These are phyloP conservation scores for Lordiphosa fenestrarum DNA, from an alignment of 2,888 invertebrate genomes.

Conservation along the genomic window DNA sequence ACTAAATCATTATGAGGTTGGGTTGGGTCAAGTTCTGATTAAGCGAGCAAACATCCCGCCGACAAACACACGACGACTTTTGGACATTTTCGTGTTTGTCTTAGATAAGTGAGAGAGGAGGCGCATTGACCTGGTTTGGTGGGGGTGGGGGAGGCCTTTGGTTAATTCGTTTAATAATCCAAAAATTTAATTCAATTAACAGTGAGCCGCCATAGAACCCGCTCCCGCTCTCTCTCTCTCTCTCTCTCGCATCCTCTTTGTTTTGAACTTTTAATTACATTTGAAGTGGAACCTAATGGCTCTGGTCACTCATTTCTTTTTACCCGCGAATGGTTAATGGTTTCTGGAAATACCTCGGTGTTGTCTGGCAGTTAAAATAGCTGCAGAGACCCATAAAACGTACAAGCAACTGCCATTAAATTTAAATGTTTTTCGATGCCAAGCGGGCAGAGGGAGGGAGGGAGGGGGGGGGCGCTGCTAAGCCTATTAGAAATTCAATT, in stretches of 20 bases:
- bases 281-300: conserved; percentile 4
- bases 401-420: conserved; percentile 69
- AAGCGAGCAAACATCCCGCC: conserved; percentile 47
- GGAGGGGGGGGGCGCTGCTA: conserved; percentile 12
- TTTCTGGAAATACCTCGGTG: neutral
- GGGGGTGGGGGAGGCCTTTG: neutral
- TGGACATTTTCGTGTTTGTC: conserved; percentile 3
- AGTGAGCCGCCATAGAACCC: neutral
- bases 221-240: too few species aligned
- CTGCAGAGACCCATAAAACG: conserved; percentile 51
- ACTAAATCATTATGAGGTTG: conserved; percentile 17
- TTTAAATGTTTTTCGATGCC: conserved; percentile 72
- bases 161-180: conserved; percentile 59
- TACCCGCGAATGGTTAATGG: conserved; percentile 11
- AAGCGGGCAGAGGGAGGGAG: conserved; percentile 13
- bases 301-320: conserved; percentile 1
- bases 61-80: conserved; percentile 3
- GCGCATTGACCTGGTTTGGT: conserved; percentile 11
- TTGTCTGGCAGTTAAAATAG: conserved; percentile 33
- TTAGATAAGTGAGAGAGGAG: conserved; percentile 9
- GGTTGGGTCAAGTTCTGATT: conserved; percentile 37
- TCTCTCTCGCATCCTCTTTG: too few species aligned
- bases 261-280: conserved; percentile 26
- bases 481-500: conserved; percentile 72
- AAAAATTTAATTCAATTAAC: conserved; percentile 68